phyloP scores from a whole-genome alignment of 2,888 invertebrate species.

The Hirtodrosophila confusa region DNA sequence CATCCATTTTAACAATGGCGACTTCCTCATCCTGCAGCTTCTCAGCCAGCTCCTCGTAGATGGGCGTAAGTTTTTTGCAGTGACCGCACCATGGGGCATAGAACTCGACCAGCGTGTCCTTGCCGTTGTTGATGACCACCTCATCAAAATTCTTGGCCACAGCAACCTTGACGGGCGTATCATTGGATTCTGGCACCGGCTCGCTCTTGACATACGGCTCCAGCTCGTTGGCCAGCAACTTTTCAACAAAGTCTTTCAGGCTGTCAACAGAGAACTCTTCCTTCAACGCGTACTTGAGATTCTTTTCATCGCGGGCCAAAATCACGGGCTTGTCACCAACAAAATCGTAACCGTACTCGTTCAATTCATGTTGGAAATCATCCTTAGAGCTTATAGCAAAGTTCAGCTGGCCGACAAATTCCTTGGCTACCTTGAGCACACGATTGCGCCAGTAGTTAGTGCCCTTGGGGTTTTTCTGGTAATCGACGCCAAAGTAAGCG shows the following conservation, averaged over 20 bases:
- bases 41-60: constrained; percentile 96
- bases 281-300: constrained; percentile 95
- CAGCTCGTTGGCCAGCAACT: constrained; percentile 91
- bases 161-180: constrained; percentile 93
- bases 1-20: constrained; percentile 98
- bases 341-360: constrained; percentile 96
- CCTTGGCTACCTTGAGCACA: constrained; percentile 90
- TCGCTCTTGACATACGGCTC: constrained; percentile 98
- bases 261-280: constrained; percentile 95
- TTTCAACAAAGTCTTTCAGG: constrained; percentile 93
- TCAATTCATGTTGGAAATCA: constrained; percentile 96
- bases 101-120: constrained; percentile 98
- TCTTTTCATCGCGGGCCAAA: constrained; percentile 91
- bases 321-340: constrained; percentile 95
- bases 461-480: constrained; percentile 97
- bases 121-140: constrained; percentile 93
- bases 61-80: constrained; percentile 97
- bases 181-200: constrained; percentile 93
- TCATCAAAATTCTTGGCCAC: constrained; percentile 99
- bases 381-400: constrained; percentile 97
- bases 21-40: constrained; percentile 94
- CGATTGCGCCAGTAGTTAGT: constrained; percentile 99
- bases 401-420: constrained; percentile 85
- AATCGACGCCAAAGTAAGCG: constrained; percentile 97
- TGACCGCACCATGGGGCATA: constrained; percentile 99